Evolutionary conservation across 2,888 invertebrate species (phyloP).

Genomic region (Scaptomyza parva): DNA sequence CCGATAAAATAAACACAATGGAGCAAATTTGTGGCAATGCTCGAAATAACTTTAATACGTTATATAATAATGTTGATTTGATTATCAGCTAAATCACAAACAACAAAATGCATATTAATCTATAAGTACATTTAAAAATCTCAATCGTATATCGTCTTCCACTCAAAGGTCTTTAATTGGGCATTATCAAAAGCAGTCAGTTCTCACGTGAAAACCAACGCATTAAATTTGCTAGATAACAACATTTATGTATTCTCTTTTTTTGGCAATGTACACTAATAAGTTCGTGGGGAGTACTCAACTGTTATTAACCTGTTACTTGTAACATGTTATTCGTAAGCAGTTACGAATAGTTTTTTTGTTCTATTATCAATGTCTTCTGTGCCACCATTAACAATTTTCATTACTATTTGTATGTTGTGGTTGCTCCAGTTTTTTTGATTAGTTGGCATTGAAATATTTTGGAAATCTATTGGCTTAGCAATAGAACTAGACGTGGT

Average conservation of each 20-base stretch:
- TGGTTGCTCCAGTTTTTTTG: slow-evolving; percentile 17
- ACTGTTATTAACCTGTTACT: not conserved
- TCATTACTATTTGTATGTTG: slow-evolving; percentile 2
- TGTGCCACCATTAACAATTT: too few relatives aligned
- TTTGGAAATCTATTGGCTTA: slow-evolving; percentile 40
- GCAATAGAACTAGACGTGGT: not conserved
- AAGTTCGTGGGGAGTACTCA: not conserved
- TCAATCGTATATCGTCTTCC: slow-evolving; percentile 33
- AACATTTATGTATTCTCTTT: slow-evolving; percentile 5
- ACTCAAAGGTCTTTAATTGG: slow-evolving; percentile 45
- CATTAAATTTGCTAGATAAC: slow-evolving; percentile 23
- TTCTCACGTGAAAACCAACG: slow-evolving; percentile 51
- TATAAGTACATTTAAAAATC: not conserved
- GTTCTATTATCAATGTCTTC: too few relatives aligned
- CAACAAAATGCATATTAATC: slow-evolving; percentile 13
- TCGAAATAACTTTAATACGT: slow-evolving; percentile 11
- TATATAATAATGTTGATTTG: not conserved
- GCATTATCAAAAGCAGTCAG: slow-evolving; percentile 63
- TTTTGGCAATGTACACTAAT: slow-evolving; percentile 10
- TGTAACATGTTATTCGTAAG: too few relatives aligned
- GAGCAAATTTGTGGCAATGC: slow-evolving; percentile 17
- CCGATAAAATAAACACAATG: slow-evolving; percentile 34
- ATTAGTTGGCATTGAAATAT: slow-evolving; percentile 19
- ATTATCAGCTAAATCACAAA: slow-evolving; percentile 4
- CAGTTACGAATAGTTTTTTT: too few relatives aligned